Percentiles rank a stretch among this genome's conserved stretches.
Evolutionary conservation across 2,888 invertebrate species (phyloP).

Genomic region (Plebejus anna): DNA sequence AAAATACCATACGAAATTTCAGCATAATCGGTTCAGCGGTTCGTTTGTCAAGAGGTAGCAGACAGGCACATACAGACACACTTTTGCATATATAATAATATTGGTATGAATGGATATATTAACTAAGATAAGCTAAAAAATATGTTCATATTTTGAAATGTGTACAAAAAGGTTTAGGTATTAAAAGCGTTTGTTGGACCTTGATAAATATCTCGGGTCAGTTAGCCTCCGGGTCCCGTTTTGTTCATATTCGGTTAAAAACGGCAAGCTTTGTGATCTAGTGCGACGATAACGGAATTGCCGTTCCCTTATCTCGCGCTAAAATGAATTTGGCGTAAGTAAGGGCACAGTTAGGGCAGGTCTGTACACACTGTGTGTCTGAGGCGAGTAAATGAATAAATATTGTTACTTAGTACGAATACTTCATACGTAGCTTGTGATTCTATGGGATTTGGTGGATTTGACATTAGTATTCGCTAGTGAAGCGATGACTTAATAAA

Average conservation of each 20-base stretch:
- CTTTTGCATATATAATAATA: background rate
- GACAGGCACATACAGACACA: too few relatives aligned
- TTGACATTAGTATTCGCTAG: too few relatives aligned
- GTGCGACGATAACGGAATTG: slow-evolving; percentile 56
- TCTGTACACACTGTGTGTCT: background rate
- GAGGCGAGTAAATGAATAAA: background rate
- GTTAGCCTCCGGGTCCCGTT: slow-evolving; percentile 55
- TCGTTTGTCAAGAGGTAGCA: too few relatives aligned
- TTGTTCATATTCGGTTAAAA: slow-evolving; percentile 63
- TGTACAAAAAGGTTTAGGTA: slow-evolving; percentile 17
- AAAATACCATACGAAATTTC: too few relatives aligned
- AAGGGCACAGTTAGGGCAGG: slow-evolving; percentile 31
- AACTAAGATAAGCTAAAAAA: background rate
- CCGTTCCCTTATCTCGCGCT: slow-evolving; percentile 53
- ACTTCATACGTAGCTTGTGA: too few relatives aligned
- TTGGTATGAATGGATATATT: background rate
- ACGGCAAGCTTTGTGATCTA: slow-evolving; percentile 58
- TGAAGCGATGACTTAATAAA: too few relatives aligned
- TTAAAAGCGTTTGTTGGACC: slow-evolving; percentile 47
- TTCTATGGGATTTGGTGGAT: too few relatives aligned
- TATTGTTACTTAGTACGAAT: too few relatives aligned
- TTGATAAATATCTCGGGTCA: slow-evolving; percentile 60
- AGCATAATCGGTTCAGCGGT: too few relatives aligned
- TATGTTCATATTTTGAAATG: background rate
- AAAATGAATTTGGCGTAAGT: slow-evolving; percentile 50